Percentiles rank a stretch among this genome's conserved stretches.
phyloP scores from a whole-genome alignment of 2,888 invertebrate genomes.

The Melitaea athalia region DNA sequence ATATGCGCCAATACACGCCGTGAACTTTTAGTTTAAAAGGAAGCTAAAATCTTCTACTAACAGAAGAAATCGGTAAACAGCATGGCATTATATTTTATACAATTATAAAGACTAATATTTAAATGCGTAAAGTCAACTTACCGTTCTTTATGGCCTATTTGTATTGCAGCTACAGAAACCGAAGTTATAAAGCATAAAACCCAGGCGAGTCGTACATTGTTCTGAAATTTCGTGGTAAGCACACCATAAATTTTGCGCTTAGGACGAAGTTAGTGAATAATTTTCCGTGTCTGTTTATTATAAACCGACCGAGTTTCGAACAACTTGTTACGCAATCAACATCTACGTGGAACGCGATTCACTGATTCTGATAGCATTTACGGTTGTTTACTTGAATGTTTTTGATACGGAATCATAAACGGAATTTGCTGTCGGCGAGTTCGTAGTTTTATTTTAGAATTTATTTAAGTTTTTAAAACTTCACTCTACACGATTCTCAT shows the following conservation, averaged over 20 bases:
- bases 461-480: too few relatives aligned
- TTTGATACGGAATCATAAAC: background rate
- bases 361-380: conserved; percentile 11
- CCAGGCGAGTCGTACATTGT: conserved; percentile 72
- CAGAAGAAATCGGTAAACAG: background rate
- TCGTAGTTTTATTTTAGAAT: background rate
- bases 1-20: too few relatives aligned
- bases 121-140: conserved; percentile 35
- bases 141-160: conserved; percentile 37
- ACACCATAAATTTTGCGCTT: conserved; percentile 78
- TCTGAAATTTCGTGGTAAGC: conserved; percentile 72
- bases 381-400: conserved; percentile 1
- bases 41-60: background rate
- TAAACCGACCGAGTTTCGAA: conserved; percentile 71
- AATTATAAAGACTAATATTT: conserved; percentile 14
- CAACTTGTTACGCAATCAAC: conserved; percentile 71
- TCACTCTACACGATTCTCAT: background rate
- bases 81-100: background rate
- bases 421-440: too few relatives aligned
- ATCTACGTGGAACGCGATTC: conserved; percentile 59
- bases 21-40: too few relatives aligned
- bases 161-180: conserved; percentile 39
- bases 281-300: conserved; percentile 80
- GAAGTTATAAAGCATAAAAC: conserved; percentile 44
- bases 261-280: conserved; percentile 77